phyloP scores from a whole-genome alignment of 1,140 invertebrate genomes.

The Anagrus nilaparvatae region DNA sequence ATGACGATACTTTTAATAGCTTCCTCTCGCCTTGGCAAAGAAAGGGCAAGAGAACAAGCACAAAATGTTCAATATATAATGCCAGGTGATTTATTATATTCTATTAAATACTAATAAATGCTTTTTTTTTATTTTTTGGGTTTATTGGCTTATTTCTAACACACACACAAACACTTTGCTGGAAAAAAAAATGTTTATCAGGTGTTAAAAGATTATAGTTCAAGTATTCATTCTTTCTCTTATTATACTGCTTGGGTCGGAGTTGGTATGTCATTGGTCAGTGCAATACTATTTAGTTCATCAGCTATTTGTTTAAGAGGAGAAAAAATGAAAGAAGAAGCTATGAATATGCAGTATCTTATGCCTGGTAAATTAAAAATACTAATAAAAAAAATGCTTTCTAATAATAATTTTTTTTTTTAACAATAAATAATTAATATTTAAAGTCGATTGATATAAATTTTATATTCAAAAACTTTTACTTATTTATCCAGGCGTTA shows the following conservation, averaged over 20 bases:
- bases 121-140: slow-evolving; percentile 40
- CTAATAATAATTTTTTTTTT: no score
- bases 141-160: no score
- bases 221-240: slow-evolving; percentile 88
- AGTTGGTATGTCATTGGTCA: slow-evolving; percentile 75
- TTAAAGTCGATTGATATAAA: no score
- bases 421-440: no score
- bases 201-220: slow-evolving; percentile 77
- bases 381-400: no score
- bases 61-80: slow-evolving; percentile 80
- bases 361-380: slow-evolving; percentile 98
- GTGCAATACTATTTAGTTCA: slow-evolving; percentile 83
- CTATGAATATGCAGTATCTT: slow-evolving; percentile 94
- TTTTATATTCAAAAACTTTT: no score
- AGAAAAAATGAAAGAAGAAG: slow-evolving; percentile 85
- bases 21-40: slow-evolving; percentile 64
- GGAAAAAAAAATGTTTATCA: slow-evolving; percentile 36
- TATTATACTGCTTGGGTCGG: slow-evolving; percentile 93
- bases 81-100: no score
- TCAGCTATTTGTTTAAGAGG: slow-evolving; percentile 85
- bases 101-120: no score
- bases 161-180: no score
- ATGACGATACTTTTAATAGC: slow-evolving; percentile 71
- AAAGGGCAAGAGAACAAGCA: slow-evolving; percentile 56
- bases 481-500: no score